Evolutionary conservation across 2,113 vertebrate species (phyloP).

Genomic region (Recurvirostra avosetta): DNA sequence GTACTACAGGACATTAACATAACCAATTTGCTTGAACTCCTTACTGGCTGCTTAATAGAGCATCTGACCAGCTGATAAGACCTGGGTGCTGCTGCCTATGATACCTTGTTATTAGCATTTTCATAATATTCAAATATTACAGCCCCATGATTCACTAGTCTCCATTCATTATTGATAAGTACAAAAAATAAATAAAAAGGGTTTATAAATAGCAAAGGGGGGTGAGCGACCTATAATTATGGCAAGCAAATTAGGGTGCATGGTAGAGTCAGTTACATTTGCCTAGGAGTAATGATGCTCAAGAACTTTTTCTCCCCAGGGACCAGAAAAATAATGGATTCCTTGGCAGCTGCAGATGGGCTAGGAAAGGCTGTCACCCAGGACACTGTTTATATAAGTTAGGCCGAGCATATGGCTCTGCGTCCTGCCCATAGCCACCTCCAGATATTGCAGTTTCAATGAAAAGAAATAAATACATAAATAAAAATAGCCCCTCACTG

Average conservation of each 20-base stretch:
- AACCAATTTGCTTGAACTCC: conserved; percentile 95
- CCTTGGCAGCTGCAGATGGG: conserved; percentile 82
- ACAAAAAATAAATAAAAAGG: conserved; percentile 79
- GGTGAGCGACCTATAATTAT: conserved; percentile 98
- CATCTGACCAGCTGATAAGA: conserved; percentile 91
- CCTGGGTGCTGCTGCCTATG: conserved; percentile 77
- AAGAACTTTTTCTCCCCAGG: conserved; percentile 84
- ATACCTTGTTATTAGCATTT: conserved; percentile 87
- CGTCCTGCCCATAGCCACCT: conserved; percentile 56
- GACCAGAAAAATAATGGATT: conserved; percentile 90
- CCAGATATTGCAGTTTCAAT: conserved; percentile 52
- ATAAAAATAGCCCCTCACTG: neutral
- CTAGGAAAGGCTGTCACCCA: conserved; percentile 79
- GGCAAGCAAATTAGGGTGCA: conserved; percentile 95
- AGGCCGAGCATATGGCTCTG: conserved; percentile 68
- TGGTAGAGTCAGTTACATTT: conserved; percentile 93
- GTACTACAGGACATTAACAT: conserved; percentile 96
- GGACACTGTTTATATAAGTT: conserved; percentile 80
- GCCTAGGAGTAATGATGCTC: conserved; percentile 92
- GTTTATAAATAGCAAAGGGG: conserved; percentile 90
- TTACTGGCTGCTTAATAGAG: conserved; percentile 95
- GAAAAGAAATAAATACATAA: conserved; percentile 32
- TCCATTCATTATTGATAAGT: conserved; percentile 99
- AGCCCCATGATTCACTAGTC: conserved; percentile 80
- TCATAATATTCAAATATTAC: conserved; percentile 96